Evolutionary conservation across 2,797 vertebrate genomes (phyloP).

Genomic region (Pantherophis alleghaniensis): DNA sequence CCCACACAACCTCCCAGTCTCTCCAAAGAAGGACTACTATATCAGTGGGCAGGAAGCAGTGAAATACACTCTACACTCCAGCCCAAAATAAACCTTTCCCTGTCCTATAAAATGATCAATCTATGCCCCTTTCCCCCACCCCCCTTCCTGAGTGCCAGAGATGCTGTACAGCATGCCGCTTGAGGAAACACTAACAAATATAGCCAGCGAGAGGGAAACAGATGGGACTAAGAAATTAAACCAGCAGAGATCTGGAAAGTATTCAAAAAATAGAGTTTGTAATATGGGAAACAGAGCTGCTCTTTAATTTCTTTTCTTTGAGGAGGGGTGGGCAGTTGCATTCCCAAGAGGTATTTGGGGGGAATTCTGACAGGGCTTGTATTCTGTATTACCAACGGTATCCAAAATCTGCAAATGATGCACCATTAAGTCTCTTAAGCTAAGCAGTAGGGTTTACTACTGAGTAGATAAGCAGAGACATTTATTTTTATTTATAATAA

Average conservation of each 20-base stretch:
- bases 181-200: conserved; percentile 81
- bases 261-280: conserved; percentile 71
- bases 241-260: conserved; percentile 77
- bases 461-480: neutral
- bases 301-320: conserved; percentile 62
- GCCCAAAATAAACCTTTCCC: conserved; percentile 69
- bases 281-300: conserved; percentile 70
- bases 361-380: conserved; percentile 9
- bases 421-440: conserved; percentile 15
- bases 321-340: neutral
- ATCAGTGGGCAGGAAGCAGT: conserved; percentile 61
- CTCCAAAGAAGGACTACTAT: conserved; percentile 49
- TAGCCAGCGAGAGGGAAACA: conserved; percentile 77
- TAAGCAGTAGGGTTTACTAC: neutral
- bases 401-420: neutral
- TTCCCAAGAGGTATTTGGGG: neutral
- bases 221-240: conserved; percentile 81
- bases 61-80: conserved; percentile 53
- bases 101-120: conserved; percentile 78
- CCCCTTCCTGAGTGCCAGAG: conserved; percentile 62
- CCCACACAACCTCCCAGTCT: neutral
- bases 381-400: conserved; percentile 36
- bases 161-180: conserved; percentile 76
- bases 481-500: neutral
- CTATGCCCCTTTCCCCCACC: conserved; percentile 68